Evolutionary conservation across 2,113 vertebrate genomes (phyloP).

Genomic region (Notothenia coriiceps): DNA sequence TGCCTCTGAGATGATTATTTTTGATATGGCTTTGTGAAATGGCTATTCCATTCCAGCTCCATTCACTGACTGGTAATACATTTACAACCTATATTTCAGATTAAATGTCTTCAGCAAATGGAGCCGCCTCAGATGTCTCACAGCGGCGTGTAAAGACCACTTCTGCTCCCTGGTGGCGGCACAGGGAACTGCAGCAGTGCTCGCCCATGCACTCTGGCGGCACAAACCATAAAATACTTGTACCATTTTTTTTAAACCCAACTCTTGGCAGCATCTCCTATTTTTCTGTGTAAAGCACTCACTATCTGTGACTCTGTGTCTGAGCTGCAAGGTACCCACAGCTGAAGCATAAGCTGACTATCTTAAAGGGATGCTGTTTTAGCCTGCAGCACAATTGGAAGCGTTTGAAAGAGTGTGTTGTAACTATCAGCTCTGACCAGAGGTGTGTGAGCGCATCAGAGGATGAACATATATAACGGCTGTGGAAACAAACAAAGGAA

Average conservation of each 20-base stretch:
- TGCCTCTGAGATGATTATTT: constrained; percentile 83
- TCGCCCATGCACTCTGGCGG: constrained; percentile 69
- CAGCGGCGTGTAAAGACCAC: constrained; percentile 42
- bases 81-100: constrained; percentile 83
- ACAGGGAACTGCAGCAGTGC: neutral
- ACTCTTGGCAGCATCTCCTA: constrained; percentile 47
- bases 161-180: constrained; percentile 81
- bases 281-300: constrained; percentile 30
- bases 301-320: constrained; percentile 17
- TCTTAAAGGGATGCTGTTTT: constrained; percentile 48
- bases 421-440: constrained; percentile 69
- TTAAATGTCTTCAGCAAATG: constrained; percentile 81
- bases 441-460: constrained; percentile 55
- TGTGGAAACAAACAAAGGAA: constrained; percentile 42
- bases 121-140: constrained; percentile 56
- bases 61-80: constrained; percentile 82
- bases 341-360: constrained; percentile 53
- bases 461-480: constrained; percentile 39
- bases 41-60: constrained; percentile 77
- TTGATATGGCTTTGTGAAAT: constrained; percentile 82
- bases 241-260: neutral
- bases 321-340: constrained; percentile 35
- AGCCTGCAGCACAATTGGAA: constrained; percentile 73
- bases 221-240: neutral
- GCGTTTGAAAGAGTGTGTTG: constrained; percentile 65